Evolutionary conservation across 1,140 invertebrate species (phyloP).

Genomic region (Leptopilina boulardi): DNA sequence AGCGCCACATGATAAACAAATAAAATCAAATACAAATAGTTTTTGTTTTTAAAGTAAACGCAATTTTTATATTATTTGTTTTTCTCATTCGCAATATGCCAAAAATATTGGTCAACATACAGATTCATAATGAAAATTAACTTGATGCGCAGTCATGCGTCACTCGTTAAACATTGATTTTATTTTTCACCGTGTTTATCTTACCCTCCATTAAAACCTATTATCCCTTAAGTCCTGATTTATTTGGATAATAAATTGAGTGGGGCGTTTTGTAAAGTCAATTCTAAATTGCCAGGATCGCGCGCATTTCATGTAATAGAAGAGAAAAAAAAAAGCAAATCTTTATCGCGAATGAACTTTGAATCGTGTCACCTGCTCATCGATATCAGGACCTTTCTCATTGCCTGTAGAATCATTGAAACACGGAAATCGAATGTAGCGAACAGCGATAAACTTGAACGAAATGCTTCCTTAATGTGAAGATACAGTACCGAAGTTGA

Average conservation of each 20-base stretch:
- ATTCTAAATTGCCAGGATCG: not conserved
- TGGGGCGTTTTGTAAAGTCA: not conserved
- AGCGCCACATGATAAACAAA: too few relatives aligned
- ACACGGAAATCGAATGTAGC: conserved; percentile 15
- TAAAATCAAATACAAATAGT: too few relatives aligned
- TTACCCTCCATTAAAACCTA: conserved; percentile 1
- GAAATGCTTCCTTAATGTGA: not conserved
- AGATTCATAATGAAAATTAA: not conserved
- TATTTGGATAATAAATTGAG: conserved; percentile 10
- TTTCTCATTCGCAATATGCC: too few relatives aligned
- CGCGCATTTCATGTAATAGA: not conserved
- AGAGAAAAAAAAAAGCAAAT: not conserved
- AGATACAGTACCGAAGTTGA: conserved; percentile 4
- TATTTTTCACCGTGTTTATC: not conserved
- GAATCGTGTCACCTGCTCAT: not conserved
- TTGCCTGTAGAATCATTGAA: not conserved
- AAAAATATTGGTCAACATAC: too few relatives aligned
- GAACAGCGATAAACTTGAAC: not conserved
- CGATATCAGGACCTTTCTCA: not conserved
- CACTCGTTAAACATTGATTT: conserved; percentile 6
- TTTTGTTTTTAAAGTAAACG: too few relatives aligned
- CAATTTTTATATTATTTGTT: too few relatives aligned
- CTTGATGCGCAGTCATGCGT: not conserved
- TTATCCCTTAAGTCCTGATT: conserved; percentile 6
- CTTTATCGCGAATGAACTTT: not conserved